Percentiles rank a stretch among this genome's conserved stretches.
phyloP scores from a whole-genome alignment of 35 echinoderm and acorn worm genomes.

The Acanthaster planci region DNA sequence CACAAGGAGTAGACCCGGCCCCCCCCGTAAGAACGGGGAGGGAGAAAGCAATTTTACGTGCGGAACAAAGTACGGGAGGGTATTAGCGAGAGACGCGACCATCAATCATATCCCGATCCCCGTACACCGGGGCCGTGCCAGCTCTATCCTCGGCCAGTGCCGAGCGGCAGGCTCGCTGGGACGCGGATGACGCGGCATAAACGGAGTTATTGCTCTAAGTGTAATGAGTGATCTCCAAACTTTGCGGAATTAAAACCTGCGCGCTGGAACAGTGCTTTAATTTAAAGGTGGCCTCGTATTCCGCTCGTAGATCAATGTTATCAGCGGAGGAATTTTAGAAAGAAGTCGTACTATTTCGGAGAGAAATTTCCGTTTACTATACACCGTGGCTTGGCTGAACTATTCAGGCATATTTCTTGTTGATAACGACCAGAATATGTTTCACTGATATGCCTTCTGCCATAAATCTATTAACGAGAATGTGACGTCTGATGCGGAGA shows the following conservation, averaged over 20 bases:
- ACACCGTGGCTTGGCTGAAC: too few relatives aligned
- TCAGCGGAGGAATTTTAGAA: too few relatives aligned
- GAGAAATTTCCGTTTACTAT: too few relatives aligned
- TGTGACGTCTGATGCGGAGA: too few relatives aligned
- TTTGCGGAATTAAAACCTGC: conserved; percentile 18
- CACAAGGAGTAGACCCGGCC: background rate
- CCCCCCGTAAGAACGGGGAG: background rate
- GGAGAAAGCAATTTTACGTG: conserved; percentile 12
- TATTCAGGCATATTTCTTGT: too few relatives aligned
- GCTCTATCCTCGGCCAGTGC: conserved; percentile 12
- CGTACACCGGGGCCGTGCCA: background rate
- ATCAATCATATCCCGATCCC: background rate
- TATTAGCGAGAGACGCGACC: conserved; percentile 4
- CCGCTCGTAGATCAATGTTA: too few relatives aligned
- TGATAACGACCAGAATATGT: too few relatives aligned
- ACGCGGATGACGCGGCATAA: background rate
- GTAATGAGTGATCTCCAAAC: background rate
- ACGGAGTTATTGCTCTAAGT: background rate
- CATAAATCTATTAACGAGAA: too few relatives aligned
- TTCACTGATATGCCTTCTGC: too few relatives aligned
- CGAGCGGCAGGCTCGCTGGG: conserved; percentile 19
- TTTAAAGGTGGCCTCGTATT: too few relatives aligned
- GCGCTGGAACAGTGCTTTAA: background rate
- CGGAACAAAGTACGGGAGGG: conserved; percentile 17
- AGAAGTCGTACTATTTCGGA: too few relatives aligned